Conservation (phyloP, 2,888 invertebrate species). For the Polydrusus cervinus region DNA sequence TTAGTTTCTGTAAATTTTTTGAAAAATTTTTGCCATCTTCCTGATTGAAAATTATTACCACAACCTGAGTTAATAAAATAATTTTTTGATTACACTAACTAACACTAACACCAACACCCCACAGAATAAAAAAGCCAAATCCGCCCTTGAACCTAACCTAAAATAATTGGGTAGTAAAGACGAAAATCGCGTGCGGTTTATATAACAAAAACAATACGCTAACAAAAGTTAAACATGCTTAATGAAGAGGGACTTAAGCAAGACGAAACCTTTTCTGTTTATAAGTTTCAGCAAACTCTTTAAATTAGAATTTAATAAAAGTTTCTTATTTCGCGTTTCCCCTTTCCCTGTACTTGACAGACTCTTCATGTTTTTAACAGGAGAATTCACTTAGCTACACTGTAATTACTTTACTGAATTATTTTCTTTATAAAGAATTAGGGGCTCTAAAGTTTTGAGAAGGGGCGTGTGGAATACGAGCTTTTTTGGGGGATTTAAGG, state of each 20-base stretch:
- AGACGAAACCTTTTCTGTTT: conserved; percentile 33
- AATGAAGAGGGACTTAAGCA: conserved; percentile 18
- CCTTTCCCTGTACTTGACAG: conserved; percentile 49
- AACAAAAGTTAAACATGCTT: conserved; percentile 4
- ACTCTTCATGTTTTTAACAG: conserved; percentile 53
- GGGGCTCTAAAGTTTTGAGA: conserved; percentile 47
- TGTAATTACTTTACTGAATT: conserved; percentile 55
- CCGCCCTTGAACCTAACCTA: too few relatives aligned
- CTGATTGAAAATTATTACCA: too few relatives aligned
- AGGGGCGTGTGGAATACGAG: conserved; percentile 33
- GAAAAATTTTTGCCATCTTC: too few relatives aligned
- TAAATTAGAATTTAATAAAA: conserved; percentile 53
- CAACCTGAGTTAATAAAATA: too few relatives aligned
- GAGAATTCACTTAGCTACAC: conserved; percentile 53
- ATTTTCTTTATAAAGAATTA: conserved; percentile 54
- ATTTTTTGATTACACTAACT: too few relatives aligned
- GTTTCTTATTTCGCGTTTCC: conserved; percentile 39
- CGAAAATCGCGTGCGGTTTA: too few relatives aligned
- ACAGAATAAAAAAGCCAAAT: too few relatives aligned
- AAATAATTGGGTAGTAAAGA: too few relatives aligned
- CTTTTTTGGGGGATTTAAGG: conserved; percentile 3
- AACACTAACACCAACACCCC: too few relatives aligned
- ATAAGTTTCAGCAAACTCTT: conserved; percentile 45
- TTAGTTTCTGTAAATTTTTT: too few relatives aligned
- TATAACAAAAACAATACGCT: neutral